Evolutionary conservation across 2,888 invertebrate species (phyloP), one percentile per base, ranked within the genome.

Genomic region (Lacanobia wlatinum): DNA sequence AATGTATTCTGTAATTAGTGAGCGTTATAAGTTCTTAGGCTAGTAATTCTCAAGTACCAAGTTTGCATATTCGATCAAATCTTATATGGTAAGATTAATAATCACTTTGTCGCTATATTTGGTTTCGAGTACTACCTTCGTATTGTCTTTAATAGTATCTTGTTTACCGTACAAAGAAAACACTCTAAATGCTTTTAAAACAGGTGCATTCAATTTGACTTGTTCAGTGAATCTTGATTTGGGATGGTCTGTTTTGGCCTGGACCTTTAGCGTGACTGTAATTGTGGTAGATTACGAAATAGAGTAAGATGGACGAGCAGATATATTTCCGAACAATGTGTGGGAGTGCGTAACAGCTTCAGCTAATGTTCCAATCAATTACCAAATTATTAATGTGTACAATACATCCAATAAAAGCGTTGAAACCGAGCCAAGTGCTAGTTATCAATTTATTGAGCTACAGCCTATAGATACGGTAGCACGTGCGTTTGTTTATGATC

Each of bases 401-500:
- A 28, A 72, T 71, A 68, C n/a, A 66, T 80, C 70, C 61, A 71
- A 69, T 73, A 73, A 83, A 73, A 81, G 61, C 70, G 72, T 76
- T 84, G 73, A 76, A 86, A 72, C 70, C 58, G 70, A 76, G 76
- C 82, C 82, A 84, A 86, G 62, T 62, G 76, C 53, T 71, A 59
- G 80, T 70, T 86, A 85, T 86, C 83, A 78, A 73, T 86, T 80
- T 84, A 84, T 84, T 82, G 79, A 75, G 73, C 62, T 62, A 21
- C 72, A 67, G 61, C 69, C 72, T 82, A 78, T 78, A 78, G 76
- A 78, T 69, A 85, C 18, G 46, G 48, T 59, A 60, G 71, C 85
- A 85, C 87, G 85, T 86, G 87, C 79, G 70, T 79, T 80, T 87
- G 84, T 84, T 87, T 85, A 87, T 77, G 80, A 81, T 83, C 73